These are phyloP conservation scores for Triplophysa tibetana DNA, from an alignment of 2,113 vertebrate genomes.

Conservation along the genomic window DNA sequence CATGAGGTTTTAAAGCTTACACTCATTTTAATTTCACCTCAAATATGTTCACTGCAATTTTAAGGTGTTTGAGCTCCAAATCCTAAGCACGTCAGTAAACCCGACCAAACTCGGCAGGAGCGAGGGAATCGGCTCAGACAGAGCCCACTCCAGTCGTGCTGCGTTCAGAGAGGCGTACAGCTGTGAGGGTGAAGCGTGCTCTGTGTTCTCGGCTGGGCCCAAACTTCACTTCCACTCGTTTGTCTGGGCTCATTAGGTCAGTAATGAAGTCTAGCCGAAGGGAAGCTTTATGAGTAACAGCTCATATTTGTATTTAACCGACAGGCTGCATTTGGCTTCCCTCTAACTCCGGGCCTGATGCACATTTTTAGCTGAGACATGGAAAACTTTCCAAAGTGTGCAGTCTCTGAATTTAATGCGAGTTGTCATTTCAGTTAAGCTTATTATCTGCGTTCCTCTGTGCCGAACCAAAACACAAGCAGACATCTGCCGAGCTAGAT, in stretches of 20 bases:
- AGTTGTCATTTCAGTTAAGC: conserved; percentile 43
- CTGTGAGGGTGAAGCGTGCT: conserved; percentile 1
- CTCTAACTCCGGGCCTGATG: neutral
- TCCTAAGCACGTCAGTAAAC: neutral
- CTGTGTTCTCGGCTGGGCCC: conserved; percentile 18
- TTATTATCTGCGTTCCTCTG: conserved; percentile 25
- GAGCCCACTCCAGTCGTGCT: neutral
- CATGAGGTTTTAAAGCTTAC: too few species aligned
- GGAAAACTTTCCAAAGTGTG: conserved; percentile 46
- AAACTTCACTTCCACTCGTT: conserved; percentile 34
- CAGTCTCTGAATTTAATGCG: conserved; percentile 45
- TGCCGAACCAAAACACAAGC: conserved; percentile 20
- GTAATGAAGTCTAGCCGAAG: conserved; percentile 53
- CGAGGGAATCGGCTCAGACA: neutral
- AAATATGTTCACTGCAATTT: neutral
- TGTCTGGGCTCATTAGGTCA: conserved; percentile 56
- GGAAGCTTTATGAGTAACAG: conserved; percentile 36
- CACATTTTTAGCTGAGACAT: conserved; percentile 41
- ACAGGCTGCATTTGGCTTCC: conserved; percentile 33
- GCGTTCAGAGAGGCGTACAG: neutral
- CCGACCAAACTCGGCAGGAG: neutral
- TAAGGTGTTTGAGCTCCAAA: neutral
- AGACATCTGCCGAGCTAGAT: conserved; percentile 41
- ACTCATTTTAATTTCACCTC: too few species aligned
- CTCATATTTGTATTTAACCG: conserved; percentile 38